Evolutionary conservation across 2,113 vertebrate genomes (phyloP).

Genomic region (Myanophis thanlyinensis): DNA sequence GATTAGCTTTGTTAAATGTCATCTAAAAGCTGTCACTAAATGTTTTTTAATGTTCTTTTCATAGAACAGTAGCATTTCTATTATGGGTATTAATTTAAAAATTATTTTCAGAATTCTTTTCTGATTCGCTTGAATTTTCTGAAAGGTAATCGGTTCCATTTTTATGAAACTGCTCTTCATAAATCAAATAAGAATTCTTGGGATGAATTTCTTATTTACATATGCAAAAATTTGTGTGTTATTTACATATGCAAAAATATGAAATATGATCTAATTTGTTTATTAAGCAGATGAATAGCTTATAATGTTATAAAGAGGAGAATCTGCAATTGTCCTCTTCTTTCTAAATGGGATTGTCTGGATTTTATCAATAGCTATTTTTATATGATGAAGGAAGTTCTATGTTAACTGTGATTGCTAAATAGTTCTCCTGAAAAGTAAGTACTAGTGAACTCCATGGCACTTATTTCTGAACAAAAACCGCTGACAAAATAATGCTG

Average conservation of each 20-base stretch:
- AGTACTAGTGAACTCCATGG: background rate
- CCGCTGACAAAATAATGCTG: background rate
- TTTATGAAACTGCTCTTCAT: background rate
- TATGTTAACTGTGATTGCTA: background rate
- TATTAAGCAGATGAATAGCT: background rate
- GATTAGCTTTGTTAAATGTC: background rate
- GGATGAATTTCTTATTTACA: background rate
- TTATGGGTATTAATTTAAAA: background rate
- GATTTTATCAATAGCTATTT: background rate
- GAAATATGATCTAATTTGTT: background rate
- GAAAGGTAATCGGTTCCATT: background rate
- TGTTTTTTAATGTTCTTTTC: background rate
- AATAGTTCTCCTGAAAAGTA: background rate
- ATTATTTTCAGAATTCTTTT: background rate
- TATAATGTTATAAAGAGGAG: background rate
- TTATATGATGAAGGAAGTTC: background rate
- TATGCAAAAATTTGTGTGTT: background rate
- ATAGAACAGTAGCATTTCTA: background rate
- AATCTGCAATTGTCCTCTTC: background rate
- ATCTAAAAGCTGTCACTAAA: background rate
- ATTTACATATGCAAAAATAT: too few relatives aligned
- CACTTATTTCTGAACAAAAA: background rate
- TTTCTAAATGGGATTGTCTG: background rate
- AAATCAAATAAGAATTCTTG: background rate
- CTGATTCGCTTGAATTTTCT: background rate